These are phyloP conservation scores for Halcyon malimbica DNA, from an alignment of 2,113 vertebrate species.

Conservation along the genomic window DNA sequence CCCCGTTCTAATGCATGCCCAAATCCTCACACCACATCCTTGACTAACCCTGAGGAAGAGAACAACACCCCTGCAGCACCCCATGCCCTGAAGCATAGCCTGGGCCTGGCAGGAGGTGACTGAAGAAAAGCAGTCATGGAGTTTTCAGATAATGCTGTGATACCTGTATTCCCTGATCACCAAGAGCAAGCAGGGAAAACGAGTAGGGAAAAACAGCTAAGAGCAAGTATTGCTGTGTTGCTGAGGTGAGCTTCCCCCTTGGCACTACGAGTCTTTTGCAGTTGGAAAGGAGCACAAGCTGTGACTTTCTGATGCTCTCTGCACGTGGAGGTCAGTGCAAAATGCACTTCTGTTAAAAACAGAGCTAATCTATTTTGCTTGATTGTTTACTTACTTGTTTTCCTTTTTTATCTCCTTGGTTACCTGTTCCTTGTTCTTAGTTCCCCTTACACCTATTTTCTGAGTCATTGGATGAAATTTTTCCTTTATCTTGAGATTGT, in stretches of 20 bases:
- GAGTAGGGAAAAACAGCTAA: neutral
- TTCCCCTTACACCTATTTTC: no score
- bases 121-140: neutral
- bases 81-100: neutral
- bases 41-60: neutral
- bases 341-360: neutral
- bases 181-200: neutral
- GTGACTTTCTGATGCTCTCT: neutral
- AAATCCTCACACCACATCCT: neutral
- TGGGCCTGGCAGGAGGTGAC: neutral
- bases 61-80: neutral
- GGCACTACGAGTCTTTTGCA: neutral
- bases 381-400: neutral
- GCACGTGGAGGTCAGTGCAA: neutral
- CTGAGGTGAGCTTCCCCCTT: neutral
- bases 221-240: neutral
- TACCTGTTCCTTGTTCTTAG: no score
- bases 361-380: neutral
- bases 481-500: neutral
- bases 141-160: neutral
- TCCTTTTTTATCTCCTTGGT: neutral
- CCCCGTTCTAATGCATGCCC: neutral
- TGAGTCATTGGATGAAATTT: no score
- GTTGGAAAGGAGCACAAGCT: neutral
- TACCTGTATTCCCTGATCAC: neutral